Evolutionary conservation across 1,140 invertebrate species (phyloP), one percentile per base, ranked within the genome.

Genomic region (Aradophagus sp.): DNA sequence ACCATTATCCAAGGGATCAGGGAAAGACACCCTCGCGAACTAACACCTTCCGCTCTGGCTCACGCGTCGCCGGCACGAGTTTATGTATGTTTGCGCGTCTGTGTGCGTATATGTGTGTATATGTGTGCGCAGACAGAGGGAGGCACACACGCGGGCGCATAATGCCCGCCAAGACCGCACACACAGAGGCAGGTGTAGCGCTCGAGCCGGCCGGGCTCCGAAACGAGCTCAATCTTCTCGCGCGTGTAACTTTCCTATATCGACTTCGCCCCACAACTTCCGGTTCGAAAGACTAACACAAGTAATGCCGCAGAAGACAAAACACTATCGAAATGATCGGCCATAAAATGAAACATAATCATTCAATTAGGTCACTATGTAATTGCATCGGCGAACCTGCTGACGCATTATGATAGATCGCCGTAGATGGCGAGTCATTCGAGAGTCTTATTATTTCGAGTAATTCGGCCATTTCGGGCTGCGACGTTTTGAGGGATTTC

Each of bases 181-280:
- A 23, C 20, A 23, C 20, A 23, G 8, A 23, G 4, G 29, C 29
- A 63, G 0, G 11, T 29, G 34, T 31, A 34, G 16, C 16, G 39
- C 34, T 65, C 39, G 32, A 71, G 53, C 45, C 35, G 48, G 55
- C 17, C 48, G 41, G 26, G 31, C 55, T 61, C 36, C 32, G 35
- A 72, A 72, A 72, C 55, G 68, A 72, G 61, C 41, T 61, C 68
- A 66, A 72, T 66, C 61, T 72, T 72, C 61, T 66, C 69, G 69
- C 42, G 55, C 62, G 36, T 72, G 69, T 72, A 72, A 66, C 69
- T 72, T 66, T 36, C 50, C 35, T 66, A 66, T 62, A 72, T 72
- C 69, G 62, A 56, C 61, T 72, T 66, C 56, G 58, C 67, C 47
- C 17, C 50, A 66, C 61, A 55, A 62, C 50, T 72, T 62, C 61